Conservation (phyloP, 2,888 invertebrate genomes). For the Tachina lurida region DNA sequence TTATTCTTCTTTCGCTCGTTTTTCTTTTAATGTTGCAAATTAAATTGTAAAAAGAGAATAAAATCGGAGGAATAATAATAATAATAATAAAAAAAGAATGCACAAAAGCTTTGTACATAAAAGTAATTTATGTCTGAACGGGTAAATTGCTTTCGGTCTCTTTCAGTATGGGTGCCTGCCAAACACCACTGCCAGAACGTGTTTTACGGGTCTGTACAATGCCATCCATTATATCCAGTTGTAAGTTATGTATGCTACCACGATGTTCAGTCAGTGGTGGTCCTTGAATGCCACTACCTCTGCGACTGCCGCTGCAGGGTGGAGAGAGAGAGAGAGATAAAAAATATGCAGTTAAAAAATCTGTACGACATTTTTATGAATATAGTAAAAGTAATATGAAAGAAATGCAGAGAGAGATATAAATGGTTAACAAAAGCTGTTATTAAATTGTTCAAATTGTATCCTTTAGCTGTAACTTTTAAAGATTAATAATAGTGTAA, state of each 20-base stretch:
- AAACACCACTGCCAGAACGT: conserved; percentile 85
- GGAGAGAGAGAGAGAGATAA: background rate
- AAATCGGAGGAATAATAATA: background rate
- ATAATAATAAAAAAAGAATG: background rate
- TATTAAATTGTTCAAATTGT: background rate
- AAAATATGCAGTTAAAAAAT: conserved; percentile 28
- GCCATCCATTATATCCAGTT: conserved; percentile 94
- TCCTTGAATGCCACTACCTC: conserved; percentile 84
- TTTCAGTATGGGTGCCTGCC: conserved; percentile 85
- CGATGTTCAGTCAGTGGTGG: conserved; percentile 88
- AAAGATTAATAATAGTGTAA: background rate
- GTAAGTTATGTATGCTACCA: conserved; percentile 92
- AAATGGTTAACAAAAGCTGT: background rate
- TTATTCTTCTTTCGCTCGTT: background rate
- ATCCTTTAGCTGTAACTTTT: background rate
- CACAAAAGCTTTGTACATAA: conserved; percentile 35
- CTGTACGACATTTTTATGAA: conserved; percentile 5
- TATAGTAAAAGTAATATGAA: background rate
- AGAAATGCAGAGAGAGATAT: background rate
- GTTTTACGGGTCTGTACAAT: conserved; percentile 92
- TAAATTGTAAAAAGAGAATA: conserved; percentile 48
- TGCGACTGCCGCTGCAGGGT: conserved; percentile 78
- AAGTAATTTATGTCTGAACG: conserved; percentile 80
- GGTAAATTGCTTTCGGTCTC: conserved; percentile 81
- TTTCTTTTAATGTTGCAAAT: conserved; percentile 31